Percentiles rank a stretch among this genome's conserved stretches.
phyloP scores from a whole-genome alignment of 1,140 invertebrate species.

The Riptortus pedestris region DNA sequence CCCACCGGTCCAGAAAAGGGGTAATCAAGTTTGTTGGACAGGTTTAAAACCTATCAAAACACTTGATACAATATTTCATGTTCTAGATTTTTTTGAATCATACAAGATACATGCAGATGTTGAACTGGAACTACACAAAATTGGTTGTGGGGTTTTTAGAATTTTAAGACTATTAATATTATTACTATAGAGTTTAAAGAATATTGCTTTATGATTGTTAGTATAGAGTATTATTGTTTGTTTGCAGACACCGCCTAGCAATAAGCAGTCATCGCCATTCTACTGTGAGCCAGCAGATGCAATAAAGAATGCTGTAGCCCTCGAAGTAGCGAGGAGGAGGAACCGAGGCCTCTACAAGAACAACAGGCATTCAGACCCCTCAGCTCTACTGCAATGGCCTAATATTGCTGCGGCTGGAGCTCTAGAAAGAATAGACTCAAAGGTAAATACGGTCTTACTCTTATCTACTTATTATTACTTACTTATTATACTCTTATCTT shows the following conservation, averaged over 20 bases:
- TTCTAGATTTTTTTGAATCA: no score
- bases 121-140: no score
- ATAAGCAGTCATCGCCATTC: constrained; percentile 64
- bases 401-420: constrained; percentile 35
- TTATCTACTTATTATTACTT: constrained; percentile 27
- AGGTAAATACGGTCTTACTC: constrained; percentile 31
- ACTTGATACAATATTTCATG: no score
- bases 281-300: constrained; percentile 87
- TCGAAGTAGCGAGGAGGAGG: constrained; percentile 25
- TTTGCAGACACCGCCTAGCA: constrained; percentile 22
- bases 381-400: constrained; percentile 44
- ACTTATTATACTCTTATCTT: constrained; percentile 13
- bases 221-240: no score
- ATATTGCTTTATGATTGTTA: no score
- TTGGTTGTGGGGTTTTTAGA: no score
- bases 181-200: no score
- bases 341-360: constrained; percentile 35
- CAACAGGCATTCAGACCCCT: constrained; percentile 53
- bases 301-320: constrained; percentile 44
- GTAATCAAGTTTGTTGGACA: no score
- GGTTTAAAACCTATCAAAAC: no score
- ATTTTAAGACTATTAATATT: no score
- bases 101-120: no score
- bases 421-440: constrained; percentile 48
- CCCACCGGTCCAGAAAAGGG: no score